These are phyloP conservation scores for Scylla paramamosain DNA, from an alignment of 1,140 invertebrate genomes.

Conservation along the genomic window DNA sequence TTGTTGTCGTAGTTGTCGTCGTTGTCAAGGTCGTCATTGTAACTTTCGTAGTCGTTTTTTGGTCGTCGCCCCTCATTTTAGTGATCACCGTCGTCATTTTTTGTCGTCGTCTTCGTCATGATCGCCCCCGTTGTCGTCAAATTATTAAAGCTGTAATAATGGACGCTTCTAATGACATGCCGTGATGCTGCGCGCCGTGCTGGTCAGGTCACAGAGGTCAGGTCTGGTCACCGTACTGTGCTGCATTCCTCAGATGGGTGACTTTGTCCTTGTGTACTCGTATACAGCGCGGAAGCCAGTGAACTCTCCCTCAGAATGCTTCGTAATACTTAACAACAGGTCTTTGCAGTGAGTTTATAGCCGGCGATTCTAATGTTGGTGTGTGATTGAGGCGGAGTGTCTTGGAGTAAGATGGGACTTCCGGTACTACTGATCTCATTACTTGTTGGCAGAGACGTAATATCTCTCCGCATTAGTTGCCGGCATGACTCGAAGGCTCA, in stretches of 20 bases:
- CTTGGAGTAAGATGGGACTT: not conserved
- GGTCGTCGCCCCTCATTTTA: not conserved
- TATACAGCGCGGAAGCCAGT: not conserved
- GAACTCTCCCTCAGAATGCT: not conserved
- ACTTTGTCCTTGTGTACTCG: not conserved
- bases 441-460: not conserved
- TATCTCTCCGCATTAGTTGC: not conserved
- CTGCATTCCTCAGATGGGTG: not conserved
- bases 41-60: not conserved
- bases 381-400: not conserved
- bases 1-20: not conserved
- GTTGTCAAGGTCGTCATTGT: not conserved
- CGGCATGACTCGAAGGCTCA: not conserved
- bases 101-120: not conserved
- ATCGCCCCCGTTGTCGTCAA: too few relatives aligned
- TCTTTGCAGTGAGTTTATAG: not conserved
- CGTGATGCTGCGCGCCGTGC: too few relatives aligned
- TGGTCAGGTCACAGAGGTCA: not conserved
- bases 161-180: not conserved
- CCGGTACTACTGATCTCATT: not conserved
- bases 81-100: too few relatives aligned
- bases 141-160: not conserved
- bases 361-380: not conserved
- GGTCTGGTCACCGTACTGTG: not conserved
- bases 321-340: not conserved